Evolutionary conservation across 2,113 vertebrate species (phyloP), one percentile per base, ranked within the genome.

Genomic region (Anthoscopus minutus): DNA sequence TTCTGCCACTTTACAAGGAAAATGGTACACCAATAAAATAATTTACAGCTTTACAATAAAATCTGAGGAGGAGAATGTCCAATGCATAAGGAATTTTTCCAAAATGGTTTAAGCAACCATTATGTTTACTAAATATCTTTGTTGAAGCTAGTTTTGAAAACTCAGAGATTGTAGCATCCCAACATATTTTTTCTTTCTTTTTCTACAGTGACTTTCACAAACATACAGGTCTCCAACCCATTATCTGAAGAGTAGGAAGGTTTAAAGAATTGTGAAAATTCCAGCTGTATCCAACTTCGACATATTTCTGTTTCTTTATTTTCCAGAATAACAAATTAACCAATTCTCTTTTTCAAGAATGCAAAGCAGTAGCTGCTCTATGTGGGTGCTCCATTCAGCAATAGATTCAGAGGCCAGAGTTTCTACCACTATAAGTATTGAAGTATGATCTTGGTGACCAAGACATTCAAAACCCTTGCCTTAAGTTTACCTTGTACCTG

Each of bases 221-320:
- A 40, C 1, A 5, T 58, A 13, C 6, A 27, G 21, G 8, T 3
- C 9, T 78, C n/a, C 8, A 23, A 35, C 14, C 2, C 6, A 11
- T 37, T 84, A 61, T 53, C 44, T 50, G 30, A 61, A 65, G 20
- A 15, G 11, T 28, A 51, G 35, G 6, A 60, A 60, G 7, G 4
- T 7, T 53, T 51, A 72, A 72, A 54, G 9, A 60, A 42, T 25
- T 7, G 2, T 67, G 10, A 57, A 38, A 53, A 30, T 62, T 50
- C 56, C 23, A 11, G 5, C 25, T 40, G 5, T 9, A 10, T 44
- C 23, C 42, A 70, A 3, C 6, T 86, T 86, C 53, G 78, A 6
- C 3, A 12, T n/a, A 21, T 62, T 64, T 72, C 27, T 77, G 8
- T 47, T 81, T 40, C 44, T 81, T 62, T 77, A 35, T 47, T 83